Percentiles rank a stretch among this genome's conserved stretches.
phyloP scores from a whole-genome alignment of 2,888 invertebrate species.

The Lamellibrachia columna region DNA sequence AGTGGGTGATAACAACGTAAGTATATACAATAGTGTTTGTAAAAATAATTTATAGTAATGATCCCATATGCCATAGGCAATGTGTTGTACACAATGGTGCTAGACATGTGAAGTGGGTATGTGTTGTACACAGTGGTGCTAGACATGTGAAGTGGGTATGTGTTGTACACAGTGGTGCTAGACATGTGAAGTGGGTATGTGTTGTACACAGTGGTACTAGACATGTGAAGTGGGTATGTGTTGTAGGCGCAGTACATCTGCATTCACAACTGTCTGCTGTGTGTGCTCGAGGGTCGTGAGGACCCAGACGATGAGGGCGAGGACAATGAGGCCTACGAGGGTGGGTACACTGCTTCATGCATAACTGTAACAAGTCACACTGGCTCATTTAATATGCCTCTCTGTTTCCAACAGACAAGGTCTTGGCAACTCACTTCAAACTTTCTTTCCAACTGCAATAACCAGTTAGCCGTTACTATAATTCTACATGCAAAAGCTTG shows the following conservation, averaged over 20 bases:
- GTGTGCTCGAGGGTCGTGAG: constrained; percentile 78
- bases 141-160: too few species aligned
- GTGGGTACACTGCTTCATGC: neutral
- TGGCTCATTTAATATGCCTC: neutral
- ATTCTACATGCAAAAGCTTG: neutral
- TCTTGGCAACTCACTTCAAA: neutral
- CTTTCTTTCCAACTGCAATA: neutral
- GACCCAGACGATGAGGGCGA: neutral
- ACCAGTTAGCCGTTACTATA: neutral
- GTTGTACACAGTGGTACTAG: too few species aligned
- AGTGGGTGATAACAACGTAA: too few species aligned
- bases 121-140: too few species aligned
- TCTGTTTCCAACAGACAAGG: neutral
- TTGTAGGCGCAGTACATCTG: constrained; percentile 97
- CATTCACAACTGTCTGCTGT: constrained; percentile 95
- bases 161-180: too few species aligned
- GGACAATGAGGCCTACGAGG: constrained; percentile 6
- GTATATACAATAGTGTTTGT: too few species aligned
- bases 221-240: neutral
- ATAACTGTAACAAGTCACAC: neutral
- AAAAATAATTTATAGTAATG: too few species aligned
- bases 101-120: too few species aligned
- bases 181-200: neutral
- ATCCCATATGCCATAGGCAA: too few species aligned
- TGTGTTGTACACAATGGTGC: too few species aligned